These are phyloP conservation scores for Ascidia mentula DNA, from an alignment of 23 tunicate genomes.

Conservation along the genomic window DNA sequence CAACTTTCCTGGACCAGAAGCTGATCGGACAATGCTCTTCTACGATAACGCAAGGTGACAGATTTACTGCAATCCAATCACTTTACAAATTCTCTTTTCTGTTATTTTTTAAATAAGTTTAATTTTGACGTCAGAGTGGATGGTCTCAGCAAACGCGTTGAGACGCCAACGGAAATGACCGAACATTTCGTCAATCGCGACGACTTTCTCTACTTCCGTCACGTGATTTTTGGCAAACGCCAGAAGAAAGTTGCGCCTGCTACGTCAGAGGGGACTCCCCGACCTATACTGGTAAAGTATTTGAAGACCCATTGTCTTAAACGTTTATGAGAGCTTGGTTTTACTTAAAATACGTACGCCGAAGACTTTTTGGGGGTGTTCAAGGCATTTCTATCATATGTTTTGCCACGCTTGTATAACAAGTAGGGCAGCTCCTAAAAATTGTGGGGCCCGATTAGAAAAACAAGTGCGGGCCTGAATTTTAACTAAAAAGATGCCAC, in stretches of 20 bases:
- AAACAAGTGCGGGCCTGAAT: too few relatives aligned
- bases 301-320: not conserved
- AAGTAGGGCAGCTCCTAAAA: too few relatives aligned
- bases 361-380: not conserved
- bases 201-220: slow-evolving; percentile 81
- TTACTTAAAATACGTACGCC: too few relatives aligned
- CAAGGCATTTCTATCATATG: too few relatives aligned
- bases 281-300: slow-evolving; percentile 65
- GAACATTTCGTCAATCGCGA: slow-evolving; percentile 83
- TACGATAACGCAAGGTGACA: slow-evolving; percentile 72
- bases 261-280: slow-evolving; percentile 59
- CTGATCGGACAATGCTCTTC: slow-evolving; percentile 81
- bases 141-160: slow-evolving; percentile 61
- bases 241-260: slow-evolving; percentile 70
- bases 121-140: slow-evolving; percentile 55
- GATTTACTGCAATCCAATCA: not conserved
- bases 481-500: too few relatives aligned
- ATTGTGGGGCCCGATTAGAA: too few relatives aligned
- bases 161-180: slow-evolving; percentile 71
- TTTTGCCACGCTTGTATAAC: too few relatives aligned
- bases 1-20: slow-evolving; percentile 59
- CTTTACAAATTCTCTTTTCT: not conserved
- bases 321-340: too few relatives aligned
- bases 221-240: slow-evolving; percentile 69
- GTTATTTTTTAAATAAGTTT: too few relatives aligned